Evolutionary conservation across 1,140 invertebrate species (phyloP).

Genomic region (Matsumurasca onukii): DNA sequence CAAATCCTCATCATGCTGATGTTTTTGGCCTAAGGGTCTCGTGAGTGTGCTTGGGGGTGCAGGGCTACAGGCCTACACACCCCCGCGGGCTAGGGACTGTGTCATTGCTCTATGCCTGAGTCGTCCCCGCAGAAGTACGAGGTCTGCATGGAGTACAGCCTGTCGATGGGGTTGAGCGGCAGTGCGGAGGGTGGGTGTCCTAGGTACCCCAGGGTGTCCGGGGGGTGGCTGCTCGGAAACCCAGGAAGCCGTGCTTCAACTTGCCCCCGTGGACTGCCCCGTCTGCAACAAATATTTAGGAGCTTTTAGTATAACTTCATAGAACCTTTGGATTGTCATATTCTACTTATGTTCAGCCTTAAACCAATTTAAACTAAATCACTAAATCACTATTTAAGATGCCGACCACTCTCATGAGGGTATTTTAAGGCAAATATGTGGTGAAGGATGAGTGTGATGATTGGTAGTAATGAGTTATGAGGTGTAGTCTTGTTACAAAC

Average conservation of each 20-base stretch:
- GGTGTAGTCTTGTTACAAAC: no score
- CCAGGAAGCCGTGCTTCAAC: slow-evolving; percentile 22
- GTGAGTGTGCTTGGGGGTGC: neutral
- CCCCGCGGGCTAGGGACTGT: neutral
- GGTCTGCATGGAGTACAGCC: slow-evolving; percentile 64
- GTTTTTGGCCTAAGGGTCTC: neutral
- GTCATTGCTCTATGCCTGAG: slow-evolving; percentile 30
- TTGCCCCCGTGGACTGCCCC: slow-evolving; percentile 1
- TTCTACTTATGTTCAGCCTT: no score
- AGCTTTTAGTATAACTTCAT: no score
- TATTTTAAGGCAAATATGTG: no score
- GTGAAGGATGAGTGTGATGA: no score
- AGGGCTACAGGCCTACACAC: slow-evolving; percentile 3
- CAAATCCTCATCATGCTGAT: no score
- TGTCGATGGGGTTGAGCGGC: slow-evolving; percentile 57
- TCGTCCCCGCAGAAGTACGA: slow-evolving; percentile 63
- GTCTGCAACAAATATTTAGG: slow-evolving; percentile 3
- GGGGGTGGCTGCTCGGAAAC: slow-evolving; percentile 7
- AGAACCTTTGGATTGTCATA: no score
- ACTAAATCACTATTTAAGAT: no score
- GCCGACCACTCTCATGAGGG: no score
- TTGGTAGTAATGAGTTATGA: no score
- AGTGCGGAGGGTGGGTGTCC: neutral
- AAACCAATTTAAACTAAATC: no score
- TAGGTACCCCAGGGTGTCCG: neutral